Conservation (phyloP, 1,140 invertebrate species). For the Dendrolimus kikuchii region DNA sequence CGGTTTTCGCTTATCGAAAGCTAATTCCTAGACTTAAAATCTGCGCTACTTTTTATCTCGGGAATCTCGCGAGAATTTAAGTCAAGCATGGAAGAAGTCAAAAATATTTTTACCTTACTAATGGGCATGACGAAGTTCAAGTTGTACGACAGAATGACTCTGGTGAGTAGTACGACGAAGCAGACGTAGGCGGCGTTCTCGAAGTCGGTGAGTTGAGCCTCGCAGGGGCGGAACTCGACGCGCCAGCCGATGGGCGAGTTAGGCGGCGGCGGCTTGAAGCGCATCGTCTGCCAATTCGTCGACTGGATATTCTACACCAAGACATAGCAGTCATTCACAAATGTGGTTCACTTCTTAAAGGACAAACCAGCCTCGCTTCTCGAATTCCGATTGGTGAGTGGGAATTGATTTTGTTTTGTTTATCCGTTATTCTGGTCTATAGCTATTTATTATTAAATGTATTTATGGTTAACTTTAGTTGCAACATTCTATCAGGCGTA, state of each 20-base stretch:
- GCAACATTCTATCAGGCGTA: too few species aligned
- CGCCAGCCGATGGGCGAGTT: conserved; percentile 98
- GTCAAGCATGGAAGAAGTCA: neutral
- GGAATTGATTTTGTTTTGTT: too few species aligned
- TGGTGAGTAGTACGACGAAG: conserved; percentile 96
- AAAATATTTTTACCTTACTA: conserved; percentile 81
- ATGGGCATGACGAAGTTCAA: conserved; percentile 98
- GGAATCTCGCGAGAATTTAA: too few species aligned
- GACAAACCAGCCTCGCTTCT: too few species aligned
- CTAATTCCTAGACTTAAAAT: too few species aligned
- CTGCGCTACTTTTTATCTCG: too few species aligned
- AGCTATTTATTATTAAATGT: too few species aligned
- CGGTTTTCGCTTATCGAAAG: too few species aligned
- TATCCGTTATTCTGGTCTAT: too few species aligned
- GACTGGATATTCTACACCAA: conserved; percentile 95
- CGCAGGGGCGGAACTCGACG: conserved; percentile 99
- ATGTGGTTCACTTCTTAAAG: too few species aligned
- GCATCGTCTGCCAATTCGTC: conserved; percentile 99
- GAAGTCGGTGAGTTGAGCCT: conserved; percentile 98
- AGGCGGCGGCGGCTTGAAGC: conserved; percentile 97
- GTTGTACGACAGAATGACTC: conserved; percentile 97
- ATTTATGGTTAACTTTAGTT: too few species aligned
- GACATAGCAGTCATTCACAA: neutral
- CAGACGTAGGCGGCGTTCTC: conserved; percentile 99
- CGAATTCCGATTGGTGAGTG: too few species aligned